These are phyloP conservation scores for Ornithorhynchus anatinus DNA, from an alignment of 2,113 vertebrate genomes.

Conservation along the genomic window DNA sequence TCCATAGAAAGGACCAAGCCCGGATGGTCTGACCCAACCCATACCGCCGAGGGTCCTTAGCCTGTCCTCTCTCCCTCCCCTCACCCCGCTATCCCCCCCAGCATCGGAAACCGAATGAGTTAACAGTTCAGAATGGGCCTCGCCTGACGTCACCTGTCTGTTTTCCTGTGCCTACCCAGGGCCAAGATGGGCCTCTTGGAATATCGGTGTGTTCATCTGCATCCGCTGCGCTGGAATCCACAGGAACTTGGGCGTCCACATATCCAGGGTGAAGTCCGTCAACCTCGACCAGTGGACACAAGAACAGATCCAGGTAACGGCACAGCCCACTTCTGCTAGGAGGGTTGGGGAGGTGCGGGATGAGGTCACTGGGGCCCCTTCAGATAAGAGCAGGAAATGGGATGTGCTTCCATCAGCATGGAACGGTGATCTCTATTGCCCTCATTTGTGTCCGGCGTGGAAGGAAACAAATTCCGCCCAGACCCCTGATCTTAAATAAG, in stretches of 20 bases:
- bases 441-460: no score
- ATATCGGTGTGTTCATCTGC: conserved; percentile 95
- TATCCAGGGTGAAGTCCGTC: conserved; percentile 97
- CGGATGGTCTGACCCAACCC: conserved; percentile 4
- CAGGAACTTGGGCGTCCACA: conserved; percentile 96
- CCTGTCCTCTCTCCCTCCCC: not conserved
- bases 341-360: no score
- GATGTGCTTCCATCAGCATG: no score
- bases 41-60: not conserved
- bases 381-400: no score
- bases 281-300: conserved; percentile 98
- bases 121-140: not conserved
- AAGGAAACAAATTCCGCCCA: no score
- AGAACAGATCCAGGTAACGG: conserved; percentile 92
- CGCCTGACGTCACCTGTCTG: not conserved
- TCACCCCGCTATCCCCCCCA: not conserved
- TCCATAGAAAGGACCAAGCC: not conserved
- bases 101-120: not conserved
- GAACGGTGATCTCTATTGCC: no score
- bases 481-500: no score
- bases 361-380: no score
- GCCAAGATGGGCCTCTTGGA: conserved; percentile 98
- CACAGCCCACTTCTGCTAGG: not conserved
- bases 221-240: conserved; percentile 98
- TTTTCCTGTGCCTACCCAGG: conserved; percentile 68